Percentiles rank a stretch among this genome's conserved stretches.
phyloP scores from a whole-genome alignment of 2,113 vertebrate species.

The Crocuta crocuta region DNA sequence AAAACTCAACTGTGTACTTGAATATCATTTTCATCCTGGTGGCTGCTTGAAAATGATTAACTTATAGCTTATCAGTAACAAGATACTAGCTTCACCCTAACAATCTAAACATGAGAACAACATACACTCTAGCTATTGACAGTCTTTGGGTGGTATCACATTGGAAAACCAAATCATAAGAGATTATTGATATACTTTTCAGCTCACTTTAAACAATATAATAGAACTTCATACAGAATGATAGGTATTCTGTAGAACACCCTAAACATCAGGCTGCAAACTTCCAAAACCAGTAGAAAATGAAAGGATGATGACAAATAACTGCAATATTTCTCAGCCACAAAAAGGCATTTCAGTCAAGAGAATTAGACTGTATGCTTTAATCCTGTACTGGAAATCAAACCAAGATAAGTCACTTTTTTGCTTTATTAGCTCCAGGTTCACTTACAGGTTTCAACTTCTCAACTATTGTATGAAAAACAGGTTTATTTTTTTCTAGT shows the following conservation, averaged over 20 bases:
- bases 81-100: not conserved
- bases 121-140: not conserved
- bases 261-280: constrained; percentile 11
- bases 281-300: not conserved
- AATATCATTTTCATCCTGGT: not conserved
- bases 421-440: not conserved
- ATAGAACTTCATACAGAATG: constrained; percentile 35
- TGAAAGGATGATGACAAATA: not conserved
- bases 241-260: not conserved
- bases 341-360: constrained; percentile 11
- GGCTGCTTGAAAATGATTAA: not conserved
- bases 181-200: not conserved
- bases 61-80: not conserved
- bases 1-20: constrained; percentile 26
- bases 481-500: not conserved
- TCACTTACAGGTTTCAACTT: constrained; percentile 28
- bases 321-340: constrained; percentile 30
- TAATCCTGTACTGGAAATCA: not conserved
- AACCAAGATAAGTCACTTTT: constrained; percentile 14
- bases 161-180: constrained; percentile 11
- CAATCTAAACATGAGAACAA: not conserved
- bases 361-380: not conserved
- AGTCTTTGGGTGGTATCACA: not conserved
- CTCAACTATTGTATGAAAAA: constrained; percentile 19
- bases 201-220: constrained; percentile 17